phyloP scores from a whole-genome alignment of 2,797 vertebrate genomes.

The Catharus ustulatus region DNA sequence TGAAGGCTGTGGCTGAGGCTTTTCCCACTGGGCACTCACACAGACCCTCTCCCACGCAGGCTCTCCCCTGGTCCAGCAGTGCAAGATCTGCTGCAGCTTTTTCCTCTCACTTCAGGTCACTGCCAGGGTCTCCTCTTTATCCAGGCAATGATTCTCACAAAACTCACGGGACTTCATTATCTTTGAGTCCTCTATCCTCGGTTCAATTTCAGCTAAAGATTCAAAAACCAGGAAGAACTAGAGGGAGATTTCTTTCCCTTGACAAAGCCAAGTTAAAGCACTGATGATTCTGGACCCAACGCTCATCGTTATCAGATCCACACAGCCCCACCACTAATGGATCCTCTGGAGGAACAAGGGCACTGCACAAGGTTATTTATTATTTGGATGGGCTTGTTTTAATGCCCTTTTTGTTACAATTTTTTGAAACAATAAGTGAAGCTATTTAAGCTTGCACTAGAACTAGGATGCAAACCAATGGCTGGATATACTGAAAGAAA shows the following conservation, averaged over 20 bases:
- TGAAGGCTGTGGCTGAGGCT: not conserved
- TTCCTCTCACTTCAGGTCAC: not conserved
- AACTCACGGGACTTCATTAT: not conserved
- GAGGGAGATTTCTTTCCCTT: not conserved
- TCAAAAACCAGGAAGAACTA: not conserved
- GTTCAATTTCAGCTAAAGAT: not conserved
- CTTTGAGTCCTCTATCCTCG: not conserved
- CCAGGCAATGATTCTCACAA: not conserved
- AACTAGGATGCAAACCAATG: not conserved
- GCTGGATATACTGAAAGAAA: not conserved
- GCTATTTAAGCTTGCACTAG: not conserved
- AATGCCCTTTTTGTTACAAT: not conserved
- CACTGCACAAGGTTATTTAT: not conserved
- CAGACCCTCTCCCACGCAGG: not conserved
- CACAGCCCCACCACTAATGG: not conserved
- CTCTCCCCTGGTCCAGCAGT: not conserved
- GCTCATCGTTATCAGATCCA: rapidly evolving
- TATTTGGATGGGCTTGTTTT: not conserved
- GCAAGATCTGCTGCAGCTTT: not conserved
- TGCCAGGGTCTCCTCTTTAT: not conserved
- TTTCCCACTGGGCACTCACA: not conserved
- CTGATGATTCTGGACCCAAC: not conserved
- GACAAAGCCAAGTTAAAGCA: not conserved
- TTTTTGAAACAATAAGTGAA: not conserved
- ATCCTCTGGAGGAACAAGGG: not conserved